Evolutionary conservation across 2,888 invertebrate species (phyloP).

Genomic region (Arctia plantaginis): DNA sequence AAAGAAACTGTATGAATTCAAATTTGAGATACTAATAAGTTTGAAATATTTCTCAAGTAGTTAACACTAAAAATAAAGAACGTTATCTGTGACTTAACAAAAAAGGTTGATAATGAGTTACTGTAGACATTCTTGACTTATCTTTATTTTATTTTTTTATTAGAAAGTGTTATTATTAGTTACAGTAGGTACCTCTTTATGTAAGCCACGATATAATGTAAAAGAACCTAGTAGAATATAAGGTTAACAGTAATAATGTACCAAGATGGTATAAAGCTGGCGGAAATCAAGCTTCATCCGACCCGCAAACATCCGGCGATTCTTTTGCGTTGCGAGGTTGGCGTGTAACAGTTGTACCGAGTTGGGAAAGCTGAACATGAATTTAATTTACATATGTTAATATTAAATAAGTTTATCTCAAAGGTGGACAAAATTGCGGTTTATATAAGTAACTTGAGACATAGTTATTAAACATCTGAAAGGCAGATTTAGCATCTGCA

Average conservation of each 20-base stretch:
- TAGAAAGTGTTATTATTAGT: background rate
- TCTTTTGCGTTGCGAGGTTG: slow-evolving; percentile 17
- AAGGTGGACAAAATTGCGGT: background rate
- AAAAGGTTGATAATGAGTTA: background rate
- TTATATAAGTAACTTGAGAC: background rate
- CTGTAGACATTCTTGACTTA: background rate
- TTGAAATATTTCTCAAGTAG: background rate
- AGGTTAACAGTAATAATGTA: slow-evolving; percentile 1
- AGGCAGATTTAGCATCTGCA: background rate
- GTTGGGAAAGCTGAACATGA: background rate
- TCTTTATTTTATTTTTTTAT: background rate
- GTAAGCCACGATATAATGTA: background rate
- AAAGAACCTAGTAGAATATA: background rate
- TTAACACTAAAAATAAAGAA: background rate
- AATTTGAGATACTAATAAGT: background rate
- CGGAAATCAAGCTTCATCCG: slow-evolving; percentile 41
- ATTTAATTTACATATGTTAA: background rate
- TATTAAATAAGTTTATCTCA: background rate
- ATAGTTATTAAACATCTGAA: background rate
- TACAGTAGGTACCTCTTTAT: background rate
- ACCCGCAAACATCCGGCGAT: slow-evolving; percentile 40
- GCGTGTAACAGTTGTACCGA: background rate
- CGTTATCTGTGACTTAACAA: background rate
- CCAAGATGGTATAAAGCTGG: slow-evolving; percentile 1
- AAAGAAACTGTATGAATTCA: too few relatives aligned